These are phyloP conservation scores for Calyptommatus sinebrachiatus DNA, from an alignment of 2,113 vertebrate species.

Conservation along the genomic window DNA sequence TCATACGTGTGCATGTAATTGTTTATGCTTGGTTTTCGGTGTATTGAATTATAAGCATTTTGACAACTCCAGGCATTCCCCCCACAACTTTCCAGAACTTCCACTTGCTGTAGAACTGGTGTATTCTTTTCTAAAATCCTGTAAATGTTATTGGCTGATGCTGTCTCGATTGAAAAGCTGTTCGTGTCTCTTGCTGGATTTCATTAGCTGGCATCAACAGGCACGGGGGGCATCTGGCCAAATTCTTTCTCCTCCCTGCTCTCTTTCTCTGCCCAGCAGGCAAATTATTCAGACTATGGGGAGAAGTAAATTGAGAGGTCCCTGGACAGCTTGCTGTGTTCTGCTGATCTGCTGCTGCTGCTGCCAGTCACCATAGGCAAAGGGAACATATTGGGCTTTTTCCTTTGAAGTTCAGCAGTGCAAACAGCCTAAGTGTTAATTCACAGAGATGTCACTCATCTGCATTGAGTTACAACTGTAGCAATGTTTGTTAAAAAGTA, in stretches of 20 bases:
- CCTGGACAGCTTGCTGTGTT: conserved; percentile 1
- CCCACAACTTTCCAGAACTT: not conserved
- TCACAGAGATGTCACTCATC: conserved; percentile 32
- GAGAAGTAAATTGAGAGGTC: conserved; percentile 9
- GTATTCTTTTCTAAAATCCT: not conserved
- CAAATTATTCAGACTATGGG: conserved; percentile 2
- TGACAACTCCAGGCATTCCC: not conserved
- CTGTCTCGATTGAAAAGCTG: not conserved
- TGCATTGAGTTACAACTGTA: not conserved
- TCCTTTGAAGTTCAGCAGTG: conserved; percentile 12
- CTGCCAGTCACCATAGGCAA: conserved; percentile 48
- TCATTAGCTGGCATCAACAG: not conserved
- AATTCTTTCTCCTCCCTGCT: not conserved
- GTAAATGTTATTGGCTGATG: accelerated
- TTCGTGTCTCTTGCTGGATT: not conserved
- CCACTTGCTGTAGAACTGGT: not conserved
- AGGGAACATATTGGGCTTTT: not conserved
- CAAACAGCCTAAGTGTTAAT: conserved; percentile 38
- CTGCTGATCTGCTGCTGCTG: conserved; percentile 44
- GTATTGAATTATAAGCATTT: not conserved
- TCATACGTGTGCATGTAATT: not conserved
- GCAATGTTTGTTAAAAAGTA: not conserved
- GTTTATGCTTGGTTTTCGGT: not conserved
- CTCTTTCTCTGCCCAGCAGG: accelerated
- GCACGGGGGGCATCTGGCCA: not conserved